phyloP scores from a whole-genome alignment of 2,888 invertebrate genomes.

The Lasioglossum calceatum region DNA sequence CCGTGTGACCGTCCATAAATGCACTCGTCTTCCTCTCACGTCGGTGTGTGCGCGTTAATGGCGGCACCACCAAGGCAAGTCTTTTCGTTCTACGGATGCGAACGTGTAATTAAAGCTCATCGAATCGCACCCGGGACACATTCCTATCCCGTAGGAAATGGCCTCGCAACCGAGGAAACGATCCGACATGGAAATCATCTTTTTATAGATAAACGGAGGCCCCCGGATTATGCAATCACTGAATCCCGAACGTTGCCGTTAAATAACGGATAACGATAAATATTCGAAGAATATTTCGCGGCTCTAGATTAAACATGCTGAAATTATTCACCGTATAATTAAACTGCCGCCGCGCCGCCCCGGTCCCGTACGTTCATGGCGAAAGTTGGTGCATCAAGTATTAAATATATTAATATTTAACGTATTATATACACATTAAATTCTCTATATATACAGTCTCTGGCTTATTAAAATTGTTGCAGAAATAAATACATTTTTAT shows the following conservation, averaged over 20 bases:
- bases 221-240: not conserved
- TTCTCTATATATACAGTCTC: not conserved
- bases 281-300: not conserved
- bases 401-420: not conserved
- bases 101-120: slow-evolving; percentile 43
- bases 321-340: not conserved
- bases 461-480: not conserved
- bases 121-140: slow-evolving; percentile 29
- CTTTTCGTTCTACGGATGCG: slow-evolving; percentile 33
- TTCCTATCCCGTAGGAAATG: not conserved
- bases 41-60: slow-evolving; percentile 51
- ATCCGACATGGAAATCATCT: not conserved
- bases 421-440: not conserved
- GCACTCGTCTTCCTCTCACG: slow-evolving; percentile 41
- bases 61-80: slow-evolving; percentile 47
- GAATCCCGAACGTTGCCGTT: not conserved
- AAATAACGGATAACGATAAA: not conserved
- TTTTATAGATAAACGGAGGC: not conserved
- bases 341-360: not conserved
- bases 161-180: not conserved
- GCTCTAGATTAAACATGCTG: not conserved
- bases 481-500: not conserved
- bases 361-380: not conserved
- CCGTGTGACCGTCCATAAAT: slow-evolving; percentile 58
- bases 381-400: not conserved